Conservation (phyloP, 2,888 invertebrate genomes). For the Agrochola circellaris region DNA sequence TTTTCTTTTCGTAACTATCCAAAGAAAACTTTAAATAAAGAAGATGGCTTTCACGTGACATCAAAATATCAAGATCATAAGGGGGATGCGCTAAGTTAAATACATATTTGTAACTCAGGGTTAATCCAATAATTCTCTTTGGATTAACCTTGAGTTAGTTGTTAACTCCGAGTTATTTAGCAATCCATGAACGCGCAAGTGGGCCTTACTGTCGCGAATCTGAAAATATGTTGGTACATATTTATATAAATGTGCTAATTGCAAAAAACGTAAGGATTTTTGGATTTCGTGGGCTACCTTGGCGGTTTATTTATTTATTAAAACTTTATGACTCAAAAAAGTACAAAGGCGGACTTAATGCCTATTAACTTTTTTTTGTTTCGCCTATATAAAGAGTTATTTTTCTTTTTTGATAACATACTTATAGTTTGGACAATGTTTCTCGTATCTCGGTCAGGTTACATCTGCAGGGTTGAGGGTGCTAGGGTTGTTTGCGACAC, state of each 20-base stretch:
- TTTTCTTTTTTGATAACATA: neutral
- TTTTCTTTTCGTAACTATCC: neutral
- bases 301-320: no score
- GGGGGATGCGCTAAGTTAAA: no score
- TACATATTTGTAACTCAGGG: no score
- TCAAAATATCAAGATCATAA: neutral
- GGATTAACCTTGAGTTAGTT: no score
- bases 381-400: neutral
- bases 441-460: conserved; percentile 12
- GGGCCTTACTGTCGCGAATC: no score
- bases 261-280: neutral
- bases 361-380: no score
- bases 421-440: conserved; percentile 7
- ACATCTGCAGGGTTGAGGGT: conserved; percentile 4
- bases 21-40: neutral
- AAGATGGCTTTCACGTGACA: neutral
- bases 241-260: neutral
- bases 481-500: conserved; percentile 9
- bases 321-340: no score
- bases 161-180: no score
- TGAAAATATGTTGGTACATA: no score
- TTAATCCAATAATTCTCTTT: no score
- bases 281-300: neutral
- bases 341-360: no score
- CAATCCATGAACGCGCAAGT: no score